phyloP scores from a whole-genome alignment of 2,888 invertebrate species.

The Tolmerus cingulatus region DNA sequence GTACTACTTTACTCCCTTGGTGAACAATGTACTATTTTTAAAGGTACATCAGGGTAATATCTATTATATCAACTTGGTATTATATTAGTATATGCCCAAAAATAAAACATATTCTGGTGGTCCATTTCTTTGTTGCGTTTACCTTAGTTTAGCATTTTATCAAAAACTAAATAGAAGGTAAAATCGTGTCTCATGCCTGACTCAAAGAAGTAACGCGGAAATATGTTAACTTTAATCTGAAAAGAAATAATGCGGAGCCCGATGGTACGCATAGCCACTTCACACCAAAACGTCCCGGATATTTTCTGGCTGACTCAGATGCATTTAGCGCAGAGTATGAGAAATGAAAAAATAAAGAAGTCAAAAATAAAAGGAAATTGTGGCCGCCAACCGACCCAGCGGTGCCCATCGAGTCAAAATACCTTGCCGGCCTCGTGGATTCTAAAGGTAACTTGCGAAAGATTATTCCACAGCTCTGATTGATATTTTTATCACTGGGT shows the following conservation, averaged over 20 bases:
- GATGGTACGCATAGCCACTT: not conserved
- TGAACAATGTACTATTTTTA: too few species aligned
- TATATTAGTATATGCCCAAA: too few species aligned
- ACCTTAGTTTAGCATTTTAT: not conserved
- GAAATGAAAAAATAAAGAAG: not conserved
- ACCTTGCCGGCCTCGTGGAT: not conserved
- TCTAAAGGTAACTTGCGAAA: not conserved
- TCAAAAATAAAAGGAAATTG: not conserved
- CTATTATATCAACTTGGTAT: too few species aligned
- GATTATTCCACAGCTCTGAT: not conserved
- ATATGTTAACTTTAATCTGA: not conserved
- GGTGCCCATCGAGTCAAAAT: not conserved
- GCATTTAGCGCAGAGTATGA: not conserved
- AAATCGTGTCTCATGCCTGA: not conserved
- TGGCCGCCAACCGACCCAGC: not conserved
- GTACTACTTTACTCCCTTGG: too few species aligned
- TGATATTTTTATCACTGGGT: conserved; percentile 14
- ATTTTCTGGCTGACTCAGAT: conserved; percentile 7
- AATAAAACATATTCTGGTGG: too few species aligned
- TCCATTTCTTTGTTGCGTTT: not conserved
- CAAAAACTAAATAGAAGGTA: not conserved
- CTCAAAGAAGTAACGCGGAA: not conserved
- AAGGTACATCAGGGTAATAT: too few species aligned
- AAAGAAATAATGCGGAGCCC: not conserved
- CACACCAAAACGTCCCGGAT: not conserved